Evolutionary conservation across 2,113 vertebrate species (phyloP), one percentile per base, ranked within the genome.

Genomic region (Lates calcarifer): DNA sequence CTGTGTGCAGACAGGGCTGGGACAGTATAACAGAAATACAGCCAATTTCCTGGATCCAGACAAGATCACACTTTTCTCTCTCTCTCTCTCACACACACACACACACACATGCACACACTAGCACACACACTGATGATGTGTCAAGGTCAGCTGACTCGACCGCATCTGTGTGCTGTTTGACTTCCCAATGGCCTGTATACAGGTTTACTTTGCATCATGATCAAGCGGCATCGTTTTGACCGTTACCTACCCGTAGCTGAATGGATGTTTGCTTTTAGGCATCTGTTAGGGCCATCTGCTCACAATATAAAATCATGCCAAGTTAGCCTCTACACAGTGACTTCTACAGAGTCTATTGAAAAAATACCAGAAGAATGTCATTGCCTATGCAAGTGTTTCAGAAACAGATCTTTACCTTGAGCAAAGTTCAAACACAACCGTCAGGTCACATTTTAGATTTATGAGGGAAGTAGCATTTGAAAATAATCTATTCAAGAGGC

Each of bases 211-310:
- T 88, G 58, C 26, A 2, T 79, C 47, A 66, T n/a, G 63, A 77
- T 64, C 39, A 64, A 74, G 78, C 24, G 5, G 26, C 69, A 33
- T 77, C 28, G n/a, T 49, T 82, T 45, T 74, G 84, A 77, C 37
- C 37, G 6, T 86, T 75, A 69, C 37, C 67, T 77, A 11, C 20
- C 29, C 8, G 6, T 57, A 35, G 45, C 79, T 65, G 82, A 79
- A 57, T 70, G 37, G 57, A 76, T 81, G 53, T 75, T 81, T 83
- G 53, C 60, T 78, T 81, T 82, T 33, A 81, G 80, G 58, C 77
- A 85, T 91, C 79, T 91, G 82, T 74, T 73, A 39, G 51, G 64
- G 60, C 79, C 82, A 82, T 87, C 87, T 91, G 82, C 66, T 83
- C 53, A 11, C 37, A 58, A 28, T 60, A 65, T 57, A 57, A 79